These are phyloP conservation scores for Bufo gargarizans DNA, from an alignment of 2,113 vertebrate genomes.

Conservation along the genomic window DNA sequence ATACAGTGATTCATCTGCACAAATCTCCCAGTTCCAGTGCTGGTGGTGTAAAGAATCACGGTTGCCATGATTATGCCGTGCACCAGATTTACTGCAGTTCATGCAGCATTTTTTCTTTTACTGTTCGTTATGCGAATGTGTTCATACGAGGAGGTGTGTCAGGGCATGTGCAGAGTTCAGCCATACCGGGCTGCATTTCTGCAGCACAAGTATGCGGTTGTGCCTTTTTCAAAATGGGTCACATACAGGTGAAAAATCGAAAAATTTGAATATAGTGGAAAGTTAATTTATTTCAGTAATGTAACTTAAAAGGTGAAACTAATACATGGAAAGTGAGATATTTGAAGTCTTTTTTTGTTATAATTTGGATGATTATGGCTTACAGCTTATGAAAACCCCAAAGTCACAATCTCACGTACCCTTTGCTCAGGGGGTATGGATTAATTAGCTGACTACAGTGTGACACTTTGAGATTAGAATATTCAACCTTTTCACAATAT, in stretches of 20 bases:
- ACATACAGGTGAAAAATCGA: background rate
- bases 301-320: too few species aligned
- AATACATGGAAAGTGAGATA: too few species aligned
- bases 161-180: background rate
- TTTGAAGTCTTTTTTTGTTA: too few species aligned
- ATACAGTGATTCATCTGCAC: background rate
- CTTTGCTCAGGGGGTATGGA: too few species aligned
- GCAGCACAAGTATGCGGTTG: background rate
- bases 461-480: too few species aligned
- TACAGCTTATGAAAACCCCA: too few species aligned
- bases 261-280: too few species aligned
- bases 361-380: too few species aligned
- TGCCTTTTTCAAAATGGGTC: background rate
- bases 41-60: background rate
- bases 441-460: too few species aligned
- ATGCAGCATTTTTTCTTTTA: background rate
- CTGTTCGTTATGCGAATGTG: background rate
- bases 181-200: background rate
- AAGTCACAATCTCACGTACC: too few species aligned
- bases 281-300: too few species aligned
- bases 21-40: background rate
- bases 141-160: background rate
- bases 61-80: background rate
- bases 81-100: background rate
- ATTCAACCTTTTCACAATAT: too few species aligned